Evolutionary conservation across 2,113 vertebrate species (phyloP).

Genomic region (Antennarius striatus): DNA sequence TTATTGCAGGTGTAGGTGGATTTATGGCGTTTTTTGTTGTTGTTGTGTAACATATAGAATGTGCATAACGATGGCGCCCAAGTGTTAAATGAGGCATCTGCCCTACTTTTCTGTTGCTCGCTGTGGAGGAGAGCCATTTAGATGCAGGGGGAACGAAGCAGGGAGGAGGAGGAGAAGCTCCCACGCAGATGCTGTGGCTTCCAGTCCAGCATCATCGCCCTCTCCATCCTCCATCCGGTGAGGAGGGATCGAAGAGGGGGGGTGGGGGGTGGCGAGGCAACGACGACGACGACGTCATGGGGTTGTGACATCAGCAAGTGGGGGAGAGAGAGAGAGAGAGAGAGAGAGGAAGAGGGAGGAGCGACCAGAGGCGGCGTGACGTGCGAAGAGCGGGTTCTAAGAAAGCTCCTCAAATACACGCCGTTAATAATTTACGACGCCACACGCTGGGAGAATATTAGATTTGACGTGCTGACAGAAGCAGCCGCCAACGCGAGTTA

Average conservation of each 20-base stretch:
- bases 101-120: conserved; percentile 65
- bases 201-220: conserved; percentile 18
- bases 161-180: conserved; percentile 32
- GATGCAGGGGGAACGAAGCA: conserved; percentile 47
- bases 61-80: conserved; percentile 37
- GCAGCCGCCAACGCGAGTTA: conserved; percentile 49
- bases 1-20: conserved; percentile 20
- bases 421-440: conserved; percentile 65
- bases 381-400: conserved; percentile 55
- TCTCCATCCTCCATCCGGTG: background rate
- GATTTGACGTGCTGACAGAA: conserved; percentile 64
- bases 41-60: conserved; percentile 47
- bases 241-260: conserved; percentile 4
- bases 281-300: background rate
- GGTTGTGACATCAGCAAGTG: conserved; percentile 43
- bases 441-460: conserved; percentile 61
- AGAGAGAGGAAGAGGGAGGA: conserved; percentile 23
- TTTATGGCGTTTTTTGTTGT: conserved; percentile 25
- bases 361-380: conserved; percentile 50
- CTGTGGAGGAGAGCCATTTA: conserved; percentile 58
- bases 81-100: conserved; percentile 71
- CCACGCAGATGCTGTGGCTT: conserved; percentile 40
- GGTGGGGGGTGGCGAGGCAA: background rate
- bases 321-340: background rate
- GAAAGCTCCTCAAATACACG: conserved; percentile 75